Conservation (phyloP, 2,113 vertebrate species). For the Chloebia gouldiae region DNA sequence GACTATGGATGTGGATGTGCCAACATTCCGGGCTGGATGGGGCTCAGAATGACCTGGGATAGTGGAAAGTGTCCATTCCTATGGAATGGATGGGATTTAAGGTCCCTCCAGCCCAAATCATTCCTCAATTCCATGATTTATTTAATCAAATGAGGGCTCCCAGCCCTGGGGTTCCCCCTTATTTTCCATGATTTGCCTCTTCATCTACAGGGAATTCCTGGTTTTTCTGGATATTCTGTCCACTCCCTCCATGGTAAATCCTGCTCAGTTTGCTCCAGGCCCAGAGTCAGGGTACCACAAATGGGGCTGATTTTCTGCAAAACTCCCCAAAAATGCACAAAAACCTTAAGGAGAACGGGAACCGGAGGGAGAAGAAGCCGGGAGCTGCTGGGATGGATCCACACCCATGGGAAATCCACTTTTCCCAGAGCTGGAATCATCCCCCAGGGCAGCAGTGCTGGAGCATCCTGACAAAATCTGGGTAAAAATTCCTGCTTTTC, state of each 20-base stretch:
- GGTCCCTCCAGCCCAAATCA: neutral
- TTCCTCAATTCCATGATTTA: neutral
- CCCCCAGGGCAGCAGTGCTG: rapidly evolving
- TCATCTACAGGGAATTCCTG: neutral
- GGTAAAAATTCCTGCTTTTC: neutral
- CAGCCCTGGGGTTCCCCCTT: neutral
- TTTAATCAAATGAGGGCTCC: rapidly evolving
- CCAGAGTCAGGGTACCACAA: no score
- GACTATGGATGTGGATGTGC: neutral
- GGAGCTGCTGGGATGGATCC: neutral
- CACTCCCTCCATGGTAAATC: rapidly evolving
- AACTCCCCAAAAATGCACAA: neutral
- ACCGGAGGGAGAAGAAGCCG: rapidly evolving
- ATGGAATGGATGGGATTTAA: neutral
- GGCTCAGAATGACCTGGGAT: neutral
- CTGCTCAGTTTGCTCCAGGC: neutral
- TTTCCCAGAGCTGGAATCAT: neutral
- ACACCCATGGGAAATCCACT: rapidly evolving
- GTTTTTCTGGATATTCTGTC: neutral
- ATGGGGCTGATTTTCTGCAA: rapidly evolving
- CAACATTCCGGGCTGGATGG: neutral
- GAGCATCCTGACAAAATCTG: neutral
- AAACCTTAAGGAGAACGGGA: neutral
- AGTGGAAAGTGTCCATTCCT: neutral
- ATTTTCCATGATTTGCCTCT: neutral